These are phyloP conservation scores for Phylloscopus trochilus DNA, from an alignment of 2,113 vertebrate genomes.

Conservation along the genomic window DNA sequence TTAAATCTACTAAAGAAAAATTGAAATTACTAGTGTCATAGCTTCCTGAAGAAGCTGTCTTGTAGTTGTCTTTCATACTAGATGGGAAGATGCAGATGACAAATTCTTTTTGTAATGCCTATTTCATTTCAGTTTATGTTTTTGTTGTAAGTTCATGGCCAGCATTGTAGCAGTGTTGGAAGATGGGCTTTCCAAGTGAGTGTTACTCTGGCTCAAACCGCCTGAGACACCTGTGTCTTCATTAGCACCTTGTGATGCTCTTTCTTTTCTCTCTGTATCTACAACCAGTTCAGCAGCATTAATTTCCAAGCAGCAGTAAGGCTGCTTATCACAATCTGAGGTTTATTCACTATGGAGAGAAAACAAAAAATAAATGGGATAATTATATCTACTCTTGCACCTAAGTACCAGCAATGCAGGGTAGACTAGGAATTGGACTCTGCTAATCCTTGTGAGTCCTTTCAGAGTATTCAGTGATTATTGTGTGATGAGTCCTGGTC, in stretches of 20 bases:
- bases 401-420: not conserved
- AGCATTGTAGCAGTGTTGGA: not conserved
- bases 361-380: not conserved
- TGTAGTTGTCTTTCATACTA: not conserved
- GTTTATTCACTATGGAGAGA: not conserved
- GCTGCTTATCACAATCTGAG: not conserved
- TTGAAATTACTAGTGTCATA: not conserved
- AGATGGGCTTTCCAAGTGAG: not conserved
- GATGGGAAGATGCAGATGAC: not conserved
- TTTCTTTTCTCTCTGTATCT: not conserved
- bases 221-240: not conserved
- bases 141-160: not conserved
- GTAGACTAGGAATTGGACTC: not conserved
- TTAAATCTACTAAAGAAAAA: not conserved
- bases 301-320: not conserved
- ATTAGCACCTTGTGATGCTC: not conserved
- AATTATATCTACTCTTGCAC: not conserved
- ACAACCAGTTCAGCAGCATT: not conserved
- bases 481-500: not conserved
- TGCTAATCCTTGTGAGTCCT: not conserved
- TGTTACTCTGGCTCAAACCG: rapidly evolving
- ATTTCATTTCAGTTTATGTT: not conserved
- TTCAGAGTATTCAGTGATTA: not conserved
- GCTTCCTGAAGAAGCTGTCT: not conserved
- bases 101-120: not conserved